Conservation (phyloP, 2,797 vertebrate genomes). For the Synanceia verrucosa region DNA sequence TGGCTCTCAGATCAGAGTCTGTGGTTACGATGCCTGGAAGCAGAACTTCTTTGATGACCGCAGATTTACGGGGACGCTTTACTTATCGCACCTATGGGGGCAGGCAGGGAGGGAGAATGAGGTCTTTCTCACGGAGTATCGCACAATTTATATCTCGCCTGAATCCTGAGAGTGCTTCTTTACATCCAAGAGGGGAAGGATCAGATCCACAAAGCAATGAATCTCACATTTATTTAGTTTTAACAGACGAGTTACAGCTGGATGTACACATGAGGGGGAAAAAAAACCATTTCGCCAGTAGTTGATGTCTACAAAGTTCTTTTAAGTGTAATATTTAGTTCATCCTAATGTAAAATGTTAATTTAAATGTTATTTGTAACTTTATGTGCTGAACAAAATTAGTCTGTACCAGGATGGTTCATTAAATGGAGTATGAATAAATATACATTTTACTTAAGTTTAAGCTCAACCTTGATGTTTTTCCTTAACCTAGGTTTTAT, state of each 20-base stretch:
- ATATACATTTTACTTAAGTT: neutral
- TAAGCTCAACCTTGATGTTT: neutral
- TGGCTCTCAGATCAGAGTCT: conserved; percentile 61
- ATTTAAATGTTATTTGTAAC: neutral
- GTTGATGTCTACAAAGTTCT: neutral
- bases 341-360: no score
- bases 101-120: conserved; percentile 31
- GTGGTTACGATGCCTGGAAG: conserved; percentile 55
- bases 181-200: conserved; percentile 60
- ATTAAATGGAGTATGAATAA: neutral
- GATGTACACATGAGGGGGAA: neutral
- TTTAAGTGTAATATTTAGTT: neutral
- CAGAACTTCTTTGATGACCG: conserved; percentile 74
- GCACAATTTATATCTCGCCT: conserved; percentile 64
- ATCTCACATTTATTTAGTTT: conserved; percentile 55
- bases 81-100: conserved; percentile 70
- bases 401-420: neutral
- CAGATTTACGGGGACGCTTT: conserved; percentile 75
- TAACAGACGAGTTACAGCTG: conserved; percentile 7
- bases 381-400: neutral
- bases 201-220: conserved; percentile 51
- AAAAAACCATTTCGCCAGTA: neutral
- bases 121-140: conserved; percentile 47
- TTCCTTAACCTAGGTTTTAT: neutral
- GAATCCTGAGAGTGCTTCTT: conserved; percentile 52